Evolutionary conservation across 2,888 invertebrate species (phyloP).

Genomic region (Rotaria sp.): DNA sequence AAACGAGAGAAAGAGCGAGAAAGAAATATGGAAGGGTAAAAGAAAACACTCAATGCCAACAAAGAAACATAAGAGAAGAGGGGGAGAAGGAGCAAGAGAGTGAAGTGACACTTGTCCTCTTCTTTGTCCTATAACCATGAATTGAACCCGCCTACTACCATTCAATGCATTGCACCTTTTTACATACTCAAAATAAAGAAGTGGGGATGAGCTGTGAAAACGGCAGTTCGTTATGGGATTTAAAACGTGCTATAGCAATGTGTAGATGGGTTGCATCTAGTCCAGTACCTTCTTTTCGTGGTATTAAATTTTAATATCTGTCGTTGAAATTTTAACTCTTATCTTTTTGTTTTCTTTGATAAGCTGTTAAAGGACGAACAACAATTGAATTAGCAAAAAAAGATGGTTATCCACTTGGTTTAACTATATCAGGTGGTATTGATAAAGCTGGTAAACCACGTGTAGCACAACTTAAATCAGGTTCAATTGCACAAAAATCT

Average conservation of each 20-base stretch:
- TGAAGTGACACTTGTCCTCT: constrained; percentile 22
- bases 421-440: constrained; percentile 31
- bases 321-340: background rate
- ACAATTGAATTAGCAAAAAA: constrained; percentile 11
- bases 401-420: constrained; percentile 12
- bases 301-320: background rate
- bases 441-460: constrained; percentile 39
- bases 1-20: background rate
- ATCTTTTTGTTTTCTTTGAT: no score
- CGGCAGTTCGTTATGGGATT: background rate
- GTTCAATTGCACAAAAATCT: constrained; percentile 36
- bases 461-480: constrained; percentile 38
- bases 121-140: background rate
- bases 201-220: background rate
- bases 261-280: background rate
- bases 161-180: background rate
- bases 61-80: background rate
- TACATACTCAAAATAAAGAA: background rate
- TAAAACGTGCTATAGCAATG: background rate
- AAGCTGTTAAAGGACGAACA: background rate
- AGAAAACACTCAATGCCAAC: constrained; percentile 1
- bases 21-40: background rate
- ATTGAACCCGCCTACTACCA: background rate
- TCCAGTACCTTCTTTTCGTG: background rate
- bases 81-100: background rate